Conservation (phyloP, 2,797 vertebrate genomes). For the Basileuterus tristriatus region DNA sequence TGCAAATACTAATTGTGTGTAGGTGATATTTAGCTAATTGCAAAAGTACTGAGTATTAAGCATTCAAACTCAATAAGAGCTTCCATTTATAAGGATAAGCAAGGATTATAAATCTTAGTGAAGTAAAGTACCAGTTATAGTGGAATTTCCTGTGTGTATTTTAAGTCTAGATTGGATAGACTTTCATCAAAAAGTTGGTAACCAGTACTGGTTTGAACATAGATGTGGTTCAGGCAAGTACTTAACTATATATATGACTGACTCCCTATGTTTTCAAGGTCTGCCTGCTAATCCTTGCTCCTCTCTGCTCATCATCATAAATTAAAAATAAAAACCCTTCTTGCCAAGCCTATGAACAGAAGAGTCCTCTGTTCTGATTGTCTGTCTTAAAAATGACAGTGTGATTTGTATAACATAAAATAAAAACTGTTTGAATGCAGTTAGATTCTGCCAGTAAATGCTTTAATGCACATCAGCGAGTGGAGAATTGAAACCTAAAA, state of each 20-base stretch:
- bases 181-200: neutral
- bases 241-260: neutral
- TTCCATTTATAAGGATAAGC: neutral
- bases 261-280: neutral
- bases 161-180: neutral
- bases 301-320: neutral
- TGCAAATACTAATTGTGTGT: fast-evolving
- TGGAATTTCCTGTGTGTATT: neutral
- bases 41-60: neutral
- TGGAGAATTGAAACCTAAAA: neutral
- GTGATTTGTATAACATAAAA: neutral
- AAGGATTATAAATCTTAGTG: neutral
- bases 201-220: neutral
- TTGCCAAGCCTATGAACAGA: neutral
- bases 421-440: neutral
- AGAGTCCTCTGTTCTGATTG: neutral
- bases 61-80: neutral
- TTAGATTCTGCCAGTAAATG: neutral
- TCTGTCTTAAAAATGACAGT: neutral
- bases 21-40: neutral
- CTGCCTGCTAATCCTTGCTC: neutral
- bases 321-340: neutral
- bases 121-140: neutral
- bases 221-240: neutral
- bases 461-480: fast-evolving